Evolutionary conservation across 2,113 vertebrate species (phyloP).

Genomic region (Onychostoma macrolepis): DNA sequence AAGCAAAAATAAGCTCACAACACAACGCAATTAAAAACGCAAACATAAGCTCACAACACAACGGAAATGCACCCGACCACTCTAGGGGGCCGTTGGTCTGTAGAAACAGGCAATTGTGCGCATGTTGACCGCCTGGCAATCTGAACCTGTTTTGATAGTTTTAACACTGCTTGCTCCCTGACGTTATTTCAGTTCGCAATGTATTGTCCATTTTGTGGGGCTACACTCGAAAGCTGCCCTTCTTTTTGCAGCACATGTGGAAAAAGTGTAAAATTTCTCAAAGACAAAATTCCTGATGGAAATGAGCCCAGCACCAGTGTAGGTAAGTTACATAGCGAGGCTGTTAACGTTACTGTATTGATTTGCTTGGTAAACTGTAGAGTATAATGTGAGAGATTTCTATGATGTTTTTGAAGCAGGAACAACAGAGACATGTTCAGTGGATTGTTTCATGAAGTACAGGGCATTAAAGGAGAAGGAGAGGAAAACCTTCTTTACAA

Average conservation of each 20-base stretch:
- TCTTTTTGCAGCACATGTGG: conserved; percentile 7
- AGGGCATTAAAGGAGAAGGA: conserved; percentile 1
- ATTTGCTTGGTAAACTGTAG: neutral
- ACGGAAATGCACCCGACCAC: no score
- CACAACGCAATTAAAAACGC: no score
- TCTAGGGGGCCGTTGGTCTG: no score
- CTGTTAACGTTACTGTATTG: neutral
- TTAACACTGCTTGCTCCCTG: neutral
- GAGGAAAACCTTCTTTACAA: conserved; percentile 12
- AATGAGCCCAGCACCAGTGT: neutral
- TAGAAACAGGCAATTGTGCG: no score
- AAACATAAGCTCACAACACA: no score
- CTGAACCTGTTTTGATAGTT: no score
- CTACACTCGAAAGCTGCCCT: neutral
- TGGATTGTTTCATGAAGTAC: conserved; percentile 14
- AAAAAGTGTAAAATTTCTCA: neutral
- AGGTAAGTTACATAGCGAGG: neutral
- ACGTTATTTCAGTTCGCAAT: conserved; percentile 54
- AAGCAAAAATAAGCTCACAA: no score
- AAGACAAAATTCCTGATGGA: neutral
- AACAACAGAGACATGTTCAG: neutral
- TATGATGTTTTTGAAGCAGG: neutral
- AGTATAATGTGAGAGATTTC: neutral
- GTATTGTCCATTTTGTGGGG: conserved; percentile 21
- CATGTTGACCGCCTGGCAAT: no score